Percentiles rank a stretch among this genome's conserved stretches.
Evolutionary conservation across 1,140 invertebrate species (phyloP).

Genomic region (Heliconius melpomene): DNA sequence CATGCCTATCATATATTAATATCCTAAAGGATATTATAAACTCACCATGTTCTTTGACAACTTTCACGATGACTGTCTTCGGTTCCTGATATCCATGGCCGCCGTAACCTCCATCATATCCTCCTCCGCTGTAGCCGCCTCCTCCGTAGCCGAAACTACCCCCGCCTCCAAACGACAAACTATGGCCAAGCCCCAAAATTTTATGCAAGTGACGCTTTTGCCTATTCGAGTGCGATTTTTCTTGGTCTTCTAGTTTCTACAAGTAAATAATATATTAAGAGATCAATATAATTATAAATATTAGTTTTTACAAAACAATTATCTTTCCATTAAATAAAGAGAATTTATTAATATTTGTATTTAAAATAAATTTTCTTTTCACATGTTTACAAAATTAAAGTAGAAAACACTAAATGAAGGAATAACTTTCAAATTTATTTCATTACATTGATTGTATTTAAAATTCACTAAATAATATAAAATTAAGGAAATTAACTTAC

Average conservation of each 20-base stretch:
- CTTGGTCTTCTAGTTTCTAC: slow-evolving; percentile 72
- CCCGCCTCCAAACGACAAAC: slow-evolving; percentile 26
- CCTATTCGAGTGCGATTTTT: slow-evolving; percentile 46
- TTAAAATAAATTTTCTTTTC: no score
- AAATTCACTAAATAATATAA: neutral
- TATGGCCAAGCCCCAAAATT: slow-evolving; percentile 33
- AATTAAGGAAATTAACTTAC: slow-evolving; percentile 39
- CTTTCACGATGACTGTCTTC: slow-evolving; percentile 53
- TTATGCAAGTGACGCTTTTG: slow-evolving; percentile 51
- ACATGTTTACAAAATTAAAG: neutral
- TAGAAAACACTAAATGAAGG: neutral
- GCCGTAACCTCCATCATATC: slow-evolving; percentile 41
- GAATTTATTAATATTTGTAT: no score
- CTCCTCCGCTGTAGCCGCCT: slow-evolving; percentile 41
- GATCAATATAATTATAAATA: neutral
- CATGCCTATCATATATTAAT: neutral
- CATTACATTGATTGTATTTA: neutral
- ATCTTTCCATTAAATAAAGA: neutral
- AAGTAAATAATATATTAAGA: slow-evolving; percentile 26
- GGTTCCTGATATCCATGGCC: slow-evolving; percentile 51
- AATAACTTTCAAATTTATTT: neutral
- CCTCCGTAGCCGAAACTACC: slow-evolving; percentile 35
- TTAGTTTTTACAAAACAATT: neutral
- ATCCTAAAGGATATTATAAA: neutral
- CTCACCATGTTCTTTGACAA: slow-evolving; percentile 51